phyloP scores from a whole-genome alignment of 1,140 invertebrate species.

The Musca domestica region DNA sequence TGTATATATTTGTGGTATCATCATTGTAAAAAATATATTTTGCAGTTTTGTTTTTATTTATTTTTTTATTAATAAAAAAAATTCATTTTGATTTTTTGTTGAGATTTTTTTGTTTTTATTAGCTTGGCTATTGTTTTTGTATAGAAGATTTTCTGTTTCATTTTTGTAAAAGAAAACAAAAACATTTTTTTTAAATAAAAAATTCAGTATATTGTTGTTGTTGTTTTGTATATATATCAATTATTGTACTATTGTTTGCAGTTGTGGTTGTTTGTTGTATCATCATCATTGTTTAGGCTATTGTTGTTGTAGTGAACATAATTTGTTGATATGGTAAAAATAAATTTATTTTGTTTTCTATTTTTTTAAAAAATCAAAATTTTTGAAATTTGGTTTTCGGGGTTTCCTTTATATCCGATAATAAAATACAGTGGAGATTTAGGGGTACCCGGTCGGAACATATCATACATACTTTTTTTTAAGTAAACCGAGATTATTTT shows the following conservation, averaged over 20 bases:
- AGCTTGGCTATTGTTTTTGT: conserved; percentile 23
- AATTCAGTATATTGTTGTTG: background rate
- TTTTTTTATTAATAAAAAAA: conserved; percentile 29
- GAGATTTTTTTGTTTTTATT: background rate
- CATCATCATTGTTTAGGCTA: conserved; percentile 3
- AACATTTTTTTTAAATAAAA: conserved; percentile 1
- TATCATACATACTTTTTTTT: too few relatives aligned
- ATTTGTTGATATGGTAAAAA: too few relatives aligned
- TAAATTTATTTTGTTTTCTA: too few relatives aligned
- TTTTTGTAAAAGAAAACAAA: conserved; percentile 10
- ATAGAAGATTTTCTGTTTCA: background rate
- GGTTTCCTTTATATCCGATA: too few relatives aligned
- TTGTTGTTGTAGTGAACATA: background rate
- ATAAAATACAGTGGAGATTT: too few relatives aligned
- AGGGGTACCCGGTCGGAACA: too few relatives aligned
- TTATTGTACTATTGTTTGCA: conserved; percentile 21
- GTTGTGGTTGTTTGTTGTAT: conserved; percentile 5
- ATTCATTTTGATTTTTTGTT: conserved; percentile 1
- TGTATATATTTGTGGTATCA: conserved; percentile 48
- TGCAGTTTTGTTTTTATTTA: too few relatives aligned
- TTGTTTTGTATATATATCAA: conserved; percentile 17
- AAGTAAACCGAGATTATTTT: too few relatives aligned
- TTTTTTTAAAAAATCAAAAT: too few relatives aligned
- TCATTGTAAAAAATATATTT: conserved; percentile 28
- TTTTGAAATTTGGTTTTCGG: too few relatives aligned